Evolutionary conservation across 2,888 invertebrate species (phyloP).

Genomic region (Drosophila siamana): DNA sequence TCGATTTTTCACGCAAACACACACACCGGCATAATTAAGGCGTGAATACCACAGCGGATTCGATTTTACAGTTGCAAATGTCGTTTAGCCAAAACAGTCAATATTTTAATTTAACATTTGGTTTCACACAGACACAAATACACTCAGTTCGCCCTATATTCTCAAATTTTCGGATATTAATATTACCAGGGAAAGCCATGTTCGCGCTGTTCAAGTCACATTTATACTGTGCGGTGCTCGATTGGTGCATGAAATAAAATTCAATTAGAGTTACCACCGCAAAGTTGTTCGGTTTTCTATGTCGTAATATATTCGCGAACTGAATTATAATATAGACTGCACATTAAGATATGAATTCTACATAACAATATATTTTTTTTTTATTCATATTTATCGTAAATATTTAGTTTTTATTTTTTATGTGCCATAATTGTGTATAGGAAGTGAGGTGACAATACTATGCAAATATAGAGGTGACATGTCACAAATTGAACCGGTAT

Average conservation of each 20-base stretch:
- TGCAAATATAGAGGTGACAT: conserved; percentile 19
- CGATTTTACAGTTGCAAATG: conserved; percentile 36
- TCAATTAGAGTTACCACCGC: conserved; percentile 54
- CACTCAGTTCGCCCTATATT: conserved; percentile 68
- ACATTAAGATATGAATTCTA: neutral
- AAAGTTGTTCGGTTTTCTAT: neutral
- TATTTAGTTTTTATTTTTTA: neutral
- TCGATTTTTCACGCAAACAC: conserved; percentile 60
- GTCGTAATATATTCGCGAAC: neutral
- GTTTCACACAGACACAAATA: conserved; percentile 74
- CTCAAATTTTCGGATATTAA: conserved; percentile 77
- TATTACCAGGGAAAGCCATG: conserved; percentile 89
- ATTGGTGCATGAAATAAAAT: conserved; percentile 62
- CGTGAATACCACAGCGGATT: conserved; percentile 22
- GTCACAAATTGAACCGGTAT: conserved; percentile 3
- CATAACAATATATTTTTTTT: neutral
- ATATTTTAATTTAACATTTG: conserved; percentile 83
- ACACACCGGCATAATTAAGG: conserved; percentile 30
- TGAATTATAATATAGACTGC: neutral
- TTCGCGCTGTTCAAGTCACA: conserved; percentile 88
- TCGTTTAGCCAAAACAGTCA: conserved; percentile 46
- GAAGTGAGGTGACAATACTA: conserved; percentile 39
- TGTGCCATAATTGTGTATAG: neutral
- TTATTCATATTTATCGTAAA: neutral
- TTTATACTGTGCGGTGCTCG: conserved; percentile 91